phyloP scores from a whole-genome alignment of 2,888 invertebrate genomes.

The Eumacrocentrus americanus region DNA sequence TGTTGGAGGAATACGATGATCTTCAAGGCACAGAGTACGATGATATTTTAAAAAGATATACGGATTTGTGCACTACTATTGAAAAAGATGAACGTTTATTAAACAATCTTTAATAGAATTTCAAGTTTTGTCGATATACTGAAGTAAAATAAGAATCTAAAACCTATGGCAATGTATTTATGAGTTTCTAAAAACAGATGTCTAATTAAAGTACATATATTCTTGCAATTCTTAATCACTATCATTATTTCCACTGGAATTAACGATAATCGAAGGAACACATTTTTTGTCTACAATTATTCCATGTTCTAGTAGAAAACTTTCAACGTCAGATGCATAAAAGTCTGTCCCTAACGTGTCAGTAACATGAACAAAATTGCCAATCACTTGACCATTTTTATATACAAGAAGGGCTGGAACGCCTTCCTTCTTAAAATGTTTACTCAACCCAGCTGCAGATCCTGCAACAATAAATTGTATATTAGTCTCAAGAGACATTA shows the following conservation, averaged over 20 bases:
- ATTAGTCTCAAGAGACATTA: background rate
- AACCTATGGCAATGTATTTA: too few relatives aligned
- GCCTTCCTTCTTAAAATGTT: slow-evolving; percentile 82
- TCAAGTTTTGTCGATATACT: too few relatives aligned
- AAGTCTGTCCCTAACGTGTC: slow-evolving; percentile 91
- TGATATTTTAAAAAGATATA: slow-evolving; percentile 59
- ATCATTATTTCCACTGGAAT: slow-evolving; percentile 51
- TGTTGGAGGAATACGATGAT: slow-evolving; percentile 58
- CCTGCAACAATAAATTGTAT: slow-evolving; percentile 56
- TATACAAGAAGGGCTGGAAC: slow-evolving; percentile 92
- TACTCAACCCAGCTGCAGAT: slow-evolving; percentile 83
- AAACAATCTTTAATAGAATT: slow-evolving; percentile 34
- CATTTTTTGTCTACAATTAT: slow-evolving; percentile 76
- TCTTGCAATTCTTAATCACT: too few relatives aligned
- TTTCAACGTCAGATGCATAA: slow-evolving; percentile 87
- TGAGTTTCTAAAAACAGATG: too few relatives aligned
- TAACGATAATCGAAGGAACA: slow-evolving; percentile 62
- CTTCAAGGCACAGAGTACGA: slow-evolving; percentile 61
- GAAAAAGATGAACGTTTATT: slow-evolving; percentile 58
- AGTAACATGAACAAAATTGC: slow-evolving; percentile 87
- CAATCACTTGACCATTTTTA: slow-evolving; percentile 86
- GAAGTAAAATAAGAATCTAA: too few relatives aligned
- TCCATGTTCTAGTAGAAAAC: slow-evolving; percentile 85
- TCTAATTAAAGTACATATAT: too few relatives aligned
- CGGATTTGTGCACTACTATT: slow-evolving; percentile 55